Evolutionary conservation across 2,113 vertebrate genomes (phyloP).

Genomic region (Corydoras maculifer): DNA sequence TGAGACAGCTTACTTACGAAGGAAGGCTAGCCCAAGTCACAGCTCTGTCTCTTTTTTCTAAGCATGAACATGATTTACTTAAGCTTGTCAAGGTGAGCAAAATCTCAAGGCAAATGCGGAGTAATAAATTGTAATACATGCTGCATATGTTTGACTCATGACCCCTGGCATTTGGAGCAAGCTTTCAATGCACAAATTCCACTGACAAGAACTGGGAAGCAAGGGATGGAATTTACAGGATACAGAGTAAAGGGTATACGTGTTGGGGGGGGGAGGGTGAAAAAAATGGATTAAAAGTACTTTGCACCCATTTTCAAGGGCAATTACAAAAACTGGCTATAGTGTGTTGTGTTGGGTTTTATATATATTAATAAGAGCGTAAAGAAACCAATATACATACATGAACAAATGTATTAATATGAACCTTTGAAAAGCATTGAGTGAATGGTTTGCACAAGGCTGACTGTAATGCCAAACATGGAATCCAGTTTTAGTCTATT

Average conservation of each 20-base stretch:
- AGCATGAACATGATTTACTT: constrained; percentile 75
- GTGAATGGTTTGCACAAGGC: too few relatives aligned
- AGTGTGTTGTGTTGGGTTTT: too few relatives aligned
- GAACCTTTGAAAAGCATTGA: too few relatives aligned
- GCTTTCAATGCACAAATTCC: constrained; percentile 61
- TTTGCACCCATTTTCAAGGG: too few relatives aligned
- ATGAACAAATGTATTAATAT: too few relatives aligned
- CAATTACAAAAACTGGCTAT: too few relatives aligned
- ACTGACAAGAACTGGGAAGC: constrained; percentile 50
- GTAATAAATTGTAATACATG: constrained; percentile 90
- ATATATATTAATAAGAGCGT: too few relatives aligned
- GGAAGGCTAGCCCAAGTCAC: constrained; percentile 14
- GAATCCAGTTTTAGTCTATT: too few relatives aligned
- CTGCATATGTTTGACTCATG: constrained; percentile 88
- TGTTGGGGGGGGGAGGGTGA: not conserved
- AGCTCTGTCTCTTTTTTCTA: constrained; percentile 25
- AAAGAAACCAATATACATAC: too few relatives aligned
- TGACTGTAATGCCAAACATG: too few relatives aligned
- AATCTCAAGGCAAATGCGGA: constrained; percentile 81
- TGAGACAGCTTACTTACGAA: constrained; percentile 34
- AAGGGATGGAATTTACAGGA: constrained; percentile 43
- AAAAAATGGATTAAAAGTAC: not conserved
- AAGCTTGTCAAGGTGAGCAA: constrained; percentile 86
- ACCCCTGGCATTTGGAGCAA: constrained; percentile 85
- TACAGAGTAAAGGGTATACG: constrained; percentile 11